Evolutionary conservation across 2,888 invertebrate species (phyloP), one percentile per base, ranked within the genome.

Genomic region (Chalcosyrphus nemorum): DNA sequence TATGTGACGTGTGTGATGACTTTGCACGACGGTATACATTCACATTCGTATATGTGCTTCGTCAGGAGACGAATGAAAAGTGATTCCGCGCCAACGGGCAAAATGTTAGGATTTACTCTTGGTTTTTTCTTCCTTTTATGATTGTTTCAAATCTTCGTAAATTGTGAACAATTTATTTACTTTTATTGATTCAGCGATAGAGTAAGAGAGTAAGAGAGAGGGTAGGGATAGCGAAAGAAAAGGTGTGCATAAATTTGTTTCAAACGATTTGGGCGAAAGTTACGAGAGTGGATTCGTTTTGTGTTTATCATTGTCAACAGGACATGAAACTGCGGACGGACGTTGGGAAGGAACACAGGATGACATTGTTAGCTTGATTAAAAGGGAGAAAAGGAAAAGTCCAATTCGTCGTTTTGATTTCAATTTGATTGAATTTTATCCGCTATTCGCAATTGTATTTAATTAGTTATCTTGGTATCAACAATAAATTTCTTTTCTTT

Each of bases 111-210:
- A 61, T 74, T 63, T 45, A 70, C 70, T 76, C 38, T 32, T 54
- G 52, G 19, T 43, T 7, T 61, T 45, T 38, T 24, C 70, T 57
- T 29, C 56, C 19, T 65, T 75, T 75, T 82, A 66, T 66, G 71
- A 82, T 77, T 72, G 66, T 77, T 82, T 71, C 66, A 72, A 77
- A 82, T 82, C 77, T 82, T 71, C 66, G 65, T 77, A 77, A 72
- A 77, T 81, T 82, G 77, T 71, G 57, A 82, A 72, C 59, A 71
- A 82, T 81, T 81, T 81, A 82, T 82, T 82, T 77, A 82, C 61
- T 82, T 82, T 72, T 72, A 82, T 82, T 72, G 81, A 82, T 82
- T 82, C 54, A 61, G 54, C 66, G 75, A 54, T 24, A 45, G 74
- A 47, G 35, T 54, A 27, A 9, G 38, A 27, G 9, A 1, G 15